These are phyloP conservation scores for Xiphophorus couchianus DNA, from an alignment of 2,113 vertebrate genomes.

Conservation along the genomic window DNA sequence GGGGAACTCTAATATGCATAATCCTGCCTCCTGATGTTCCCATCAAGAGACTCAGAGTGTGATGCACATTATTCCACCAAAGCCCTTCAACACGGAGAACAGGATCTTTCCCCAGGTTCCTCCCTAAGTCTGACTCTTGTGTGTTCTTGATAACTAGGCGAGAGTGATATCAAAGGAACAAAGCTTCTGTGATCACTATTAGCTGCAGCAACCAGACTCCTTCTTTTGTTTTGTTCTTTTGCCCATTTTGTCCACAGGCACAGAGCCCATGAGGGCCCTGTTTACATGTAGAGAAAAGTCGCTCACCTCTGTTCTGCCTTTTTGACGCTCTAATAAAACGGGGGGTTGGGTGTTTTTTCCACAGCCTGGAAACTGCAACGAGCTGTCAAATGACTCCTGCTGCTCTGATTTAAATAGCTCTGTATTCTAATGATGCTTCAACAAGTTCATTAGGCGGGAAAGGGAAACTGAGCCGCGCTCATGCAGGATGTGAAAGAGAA, in stretches of 20 bases:
- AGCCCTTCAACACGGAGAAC: slow-evolving; percentile 62
- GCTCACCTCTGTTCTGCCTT: slow-evolving; percentile 30
- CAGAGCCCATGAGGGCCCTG: slow-evolving; percentile 30
- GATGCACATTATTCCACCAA: slow-evolving; percentile 65
- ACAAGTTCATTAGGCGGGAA: neutral
- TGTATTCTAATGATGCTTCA: neutral
- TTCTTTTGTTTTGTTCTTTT: neutral
- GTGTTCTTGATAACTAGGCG: slow-evolving; percentile 57
- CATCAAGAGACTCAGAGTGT: slow-evolving; percentile 70
- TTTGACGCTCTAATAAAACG: slow-evolving; percentile 12
- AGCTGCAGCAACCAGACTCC: slow-evolving; percentile 47
- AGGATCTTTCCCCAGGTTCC: slow-evolving; percentile 64
- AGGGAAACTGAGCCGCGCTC: neutral
- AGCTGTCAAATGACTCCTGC: slow-evolving; percentile 27
- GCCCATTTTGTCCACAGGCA: slow-evolving; percentile 47
- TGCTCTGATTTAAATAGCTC: slow-evolving; percentile 6
- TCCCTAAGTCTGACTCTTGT: slow-evolving; percentile 62
- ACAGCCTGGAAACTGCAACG: slow-evolving; percentile 21
- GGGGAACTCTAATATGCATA: slow-evolving; percentile 73
- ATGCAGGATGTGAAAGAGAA: neutral
- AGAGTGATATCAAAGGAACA: slow-evolving; percentile 67
- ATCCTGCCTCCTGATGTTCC: slow-evolving; percentile 78
- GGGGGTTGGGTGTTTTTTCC: slow-evolving; percentile 20
- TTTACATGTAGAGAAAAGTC: slow-evolving; percentile 37
- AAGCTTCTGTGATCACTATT: slow-evolving; percentile 61